phyloP scores from a whole-genome alignment of 2,888 invertebrate species.

The Hypolimnas misippus region DNA sequence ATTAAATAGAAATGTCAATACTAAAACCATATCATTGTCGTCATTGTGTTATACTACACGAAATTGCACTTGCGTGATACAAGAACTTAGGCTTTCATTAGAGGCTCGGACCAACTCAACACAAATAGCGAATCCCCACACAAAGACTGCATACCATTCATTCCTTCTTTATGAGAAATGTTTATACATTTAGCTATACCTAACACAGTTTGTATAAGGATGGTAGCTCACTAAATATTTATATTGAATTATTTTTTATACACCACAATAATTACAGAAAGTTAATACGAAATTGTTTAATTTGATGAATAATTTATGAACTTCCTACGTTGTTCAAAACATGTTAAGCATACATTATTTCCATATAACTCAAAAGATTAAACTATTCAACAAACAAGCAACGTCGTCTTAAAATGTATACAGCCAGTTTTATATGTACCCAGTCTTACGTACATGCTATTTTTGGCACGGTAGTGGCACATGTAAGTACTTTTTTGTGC shows the following conservation, averaged over 20 bases:
- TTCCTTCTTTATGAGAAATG: conserved; percentile 10
- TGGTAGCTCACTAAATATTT: not conserved
- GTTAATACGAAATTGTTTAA: conserved; percentile 5
- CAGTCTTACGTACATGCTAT: too few relatives aligned
- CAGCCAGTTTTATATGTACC: not conserved
- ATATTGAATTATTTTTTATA: not conserved
- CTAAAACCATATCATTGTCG: too few relatives aligned
- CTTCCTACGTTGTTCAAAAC: not conserved
- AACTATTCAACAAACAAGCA: not conserved
- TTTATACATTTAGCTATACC: conserved; percentile 10
- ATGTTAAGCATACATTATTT: not conserved
- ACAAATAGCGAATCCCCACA: conserved; percentile 11
- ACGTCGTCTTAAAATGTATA: not conserved
- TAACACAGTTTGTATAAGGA: conserved; percentile 5
- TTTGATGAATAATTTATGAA: not conserved
- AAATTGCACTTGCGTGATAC: conserved; percentile 32
- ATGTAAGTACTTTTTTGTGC: not conserved
- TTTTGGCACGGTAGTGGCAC: not conserved
- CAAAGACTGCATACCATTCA: conserved; percentile 10
- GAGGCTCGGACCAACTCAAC: conserved; percentile 11
- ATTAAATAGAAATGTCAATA: too few relatives aligned
- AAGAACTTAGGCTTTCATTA: conserved; percentile 24
- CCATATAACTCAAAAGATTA: conserved; percentile 1
- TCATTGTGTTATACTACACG: conserved; percentile 23
- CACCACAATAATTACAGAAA: not conserved